phyloP scores from a whole-genome alignment of 2,888 invertebrate species.

The Calameuta pallipes region DNA sequence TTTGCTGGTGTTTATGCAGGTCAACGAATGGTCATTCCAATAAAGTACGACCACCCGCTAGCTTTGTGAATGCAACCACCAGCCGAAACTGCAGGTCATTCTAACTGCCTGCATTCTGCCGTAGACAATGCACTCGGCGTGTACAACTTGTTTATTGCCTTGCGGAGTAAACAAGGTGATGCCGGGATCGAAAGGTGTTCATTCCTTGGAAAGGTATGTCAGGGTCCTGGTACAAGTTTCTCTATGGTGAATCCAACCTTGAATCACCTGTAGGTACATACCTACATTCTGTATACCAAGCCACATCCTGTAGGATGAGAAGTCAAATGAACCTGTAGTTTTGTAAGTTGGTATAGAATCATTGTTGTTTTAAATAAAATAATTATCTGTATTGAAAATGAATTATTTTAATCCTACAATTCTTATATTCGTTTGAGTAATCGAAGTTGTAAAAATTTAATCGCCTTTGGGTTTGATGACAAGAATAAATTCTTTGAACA shows the following conservation, averaged over 20 bases:
- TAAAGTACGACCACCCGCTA: constrained; percentile 29
- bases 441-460: not conserved
- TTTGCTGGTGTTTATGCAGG: not conserved
- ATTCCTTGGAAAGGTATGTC: not conserved
- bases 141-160: constrained; percentile 21
- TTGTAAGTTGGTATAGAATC: not conserved
- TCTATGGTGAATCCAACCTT: not conserved
- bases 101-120: constrained; percentile 39
- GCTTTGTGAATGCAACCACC: constrained; percentile 54
- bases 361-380: not conserved
- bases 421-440: not conserved
- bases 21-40: constrained; percentile 7
- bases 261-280: not conserved
- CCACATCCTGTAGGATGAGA: not conserved
- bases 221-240: not conserved
- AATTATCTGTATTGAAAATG: not conserved
- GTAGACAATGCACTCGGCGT: constrained; percentile 30
- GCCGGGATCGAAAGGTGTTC: not conserved
- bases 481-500: not conserved
- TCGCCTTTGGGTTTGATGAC: not conserved
- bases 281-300: not conserved
- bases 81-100: constrained; percentile 42
- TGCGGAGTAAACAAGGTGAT: constrained; percentile 16
- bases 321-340: not conserved
- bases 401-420: not conserved